phyloP scores from a whole-genome alignment of 2,113 vertebrate species.

The Emydocephalus ijimae region DNA sequence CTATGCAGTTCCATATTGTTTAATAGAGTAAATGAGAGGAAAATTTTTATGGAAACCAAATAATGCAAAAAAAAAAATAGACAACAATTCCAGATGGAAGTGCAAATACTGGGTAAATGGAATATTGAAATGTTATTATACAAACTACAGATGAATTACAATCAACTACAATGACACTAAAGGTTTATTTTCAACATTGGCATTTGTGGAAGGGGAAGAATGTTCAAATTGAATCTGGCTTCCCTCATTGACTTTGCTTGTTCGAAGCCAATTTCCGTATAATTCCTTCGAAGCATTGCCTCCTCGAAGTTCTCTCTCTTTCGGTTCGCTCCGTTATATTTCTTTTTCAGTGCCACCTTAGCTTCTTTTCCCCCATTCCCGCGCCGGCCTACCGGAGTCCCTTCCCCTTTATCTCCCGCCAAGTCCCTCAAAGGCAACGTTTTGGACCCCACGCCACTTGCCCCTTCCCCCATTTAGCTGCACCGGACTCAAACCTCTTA shows the following conservation, averaged over 20 bases:
- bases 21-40: not conserved
- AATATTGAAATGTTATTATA: not conserved
- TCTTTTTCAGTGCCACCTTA: conserved; percentile 9
- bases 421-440: not conserved
- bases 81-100: not conserved
- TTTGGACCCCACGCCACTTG: not conserved
- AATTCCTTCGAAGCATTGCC: not conserved
- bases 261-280: not conserved
- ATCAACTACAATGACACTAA: not conserved
- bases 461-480: conserved; percentile 25
- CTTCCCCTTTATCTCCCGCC: not conserved
- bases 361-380: conserved; percentile 27
- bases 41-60: not conserved
- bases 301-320: too few species aligned
- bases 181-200: not conserved
- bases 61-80: not conserved
- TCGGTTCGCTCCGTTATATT: not conserved
- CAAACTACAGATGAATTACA: not conserved
- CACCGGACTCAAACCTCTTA: not conserved
- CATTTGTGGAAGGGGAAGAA: not conserved
- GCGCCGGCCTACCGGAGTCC: conserved; percentile 21
- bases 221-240: too few species aligned
- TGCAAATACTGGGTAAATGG: not conserved
- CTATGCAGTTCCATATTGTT: not conserved
- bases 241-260: too few species aligned